Base-by-base conservation (phyloP, 2,888 invertebrate species). In the Hydrotaea cyrtoneurina region DNA sequence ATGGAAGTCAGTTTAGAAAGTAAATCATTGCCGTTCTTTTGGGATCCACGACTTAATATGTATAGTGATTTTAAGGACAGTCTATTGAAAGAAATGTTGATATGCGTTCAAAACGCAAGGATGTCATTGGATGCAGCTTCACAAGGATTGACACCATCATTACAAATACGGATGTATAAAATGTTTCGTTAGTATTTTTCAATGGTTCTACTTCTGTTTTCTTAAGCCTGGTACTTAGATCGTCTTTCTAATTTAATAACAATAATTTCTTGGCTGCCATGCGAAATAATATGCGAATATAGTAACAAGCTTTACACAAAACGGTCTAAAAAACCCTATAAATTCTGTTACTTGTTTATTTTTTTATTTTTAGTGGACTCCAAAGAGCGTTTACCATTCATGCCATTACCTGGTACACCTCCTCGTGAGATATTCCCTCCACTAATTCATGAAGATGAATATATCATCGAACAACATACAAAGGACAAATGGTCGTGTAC, bases 21-120 rank as follows among this genome's bases (percentile, higher is more conserved):
- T 1, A 84, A 80, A 26, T 83, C 86, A 3, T 78, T 90, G 10
- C 80, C 2, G 0, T 90, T 87, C 72, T 90, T 89, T 72, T 90
- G 90, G 90, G 88, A 90, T 79, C 78, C 81, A 10, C 73, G 86
- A 0, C 69, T 90, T n/a, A 87, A 90, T 71, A 80, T 90, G 80
- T 87, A 89, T 69, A 86, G 86, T 2, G 10, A n/a, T 4, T 86
- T 88, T 13, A 69, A 53, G 0, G 0, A 13, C 0, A 53, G 23
- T 0, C 87, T 88, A 55, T 74, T 88, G 0, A 0, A 0, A 0
- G 81, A 87, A 19, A 88, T 90, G 88, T 86, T 83, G 0, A 72
- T 83, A 23, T 88, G 88, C 78, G 86, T 89, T 0, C 3, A n/a
- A 0, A 69, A 23, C 2, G 13, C 73, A 0, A 19, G 66, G 10